These are phyloP conservation scores for Lasioglossum vierecki DNA, from an alignment of 2,888 invertebrate species.

Conservation along the genomic window DNA sequence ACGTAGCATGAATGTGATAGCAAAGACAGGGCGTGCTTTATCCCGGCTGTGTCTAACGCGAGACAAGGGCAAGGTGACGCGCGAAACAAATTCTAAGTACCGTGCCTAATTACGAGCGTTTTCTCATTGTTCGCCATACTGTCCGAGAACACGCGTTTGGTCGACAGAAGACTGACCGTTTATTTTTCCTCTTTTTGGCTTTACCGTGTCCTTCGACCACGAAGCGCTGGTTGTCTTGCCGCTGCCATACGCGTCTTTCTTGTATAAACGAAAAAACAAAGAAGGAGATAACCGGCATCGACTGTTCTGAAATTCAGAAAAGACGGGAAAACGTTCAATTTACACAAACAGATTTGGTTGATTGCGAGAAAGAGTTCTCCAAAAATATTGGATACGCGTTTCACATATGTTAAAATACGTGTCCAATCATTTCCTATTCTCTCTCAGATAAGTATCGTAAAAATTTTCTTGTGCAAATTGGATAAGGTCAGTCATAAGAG, in stretches of 20 bases:
- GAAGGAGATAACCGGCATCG: constrained; percentile 15
- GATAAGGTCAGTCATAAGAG: neutral
- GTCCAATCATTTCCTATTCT: neutral
- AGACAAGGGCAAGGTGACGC: constrained; percentile 11
- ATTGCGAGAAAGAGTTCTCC: neutral
- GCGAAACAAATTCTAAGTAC: constrained; percentile 66
- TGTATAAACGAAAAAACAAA: constrained; percentile 32
- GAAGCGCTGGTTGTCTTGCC: constrained; percentile 33
- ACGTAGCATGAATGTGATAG: constrained; percentile 49
- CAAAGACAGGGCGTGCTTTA: constrained; percentile 29
- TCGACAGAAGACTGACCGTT: constrained; percentile 68
- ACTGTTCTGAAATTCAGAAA: constrained; percentile 2
- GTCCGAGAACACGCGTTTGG: constrained; percentile 67
- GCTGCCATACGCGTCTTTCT: constrained; percentile 30
- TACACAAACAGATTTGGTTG: neutral
- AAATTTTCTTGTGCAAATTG: neutral
- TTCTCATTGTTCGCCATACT: constrained; percentile 51
- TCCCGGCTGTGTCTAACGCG: constrained; percentile 52
- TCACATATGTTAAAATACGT: neutral
- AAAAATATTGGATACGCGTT: neutral
- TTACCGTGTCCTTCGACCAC: constrained; percentile 62
- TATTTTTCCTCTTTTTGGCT: constrained; percentile 56
- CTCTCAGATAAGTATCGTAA: neutral
- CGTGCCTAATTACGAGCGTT: constrained; percentile 61
- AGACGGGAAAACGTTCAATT: neutral